A percentile compares a stretch with the other conserved stretches of the same genome.
These are phyloP conservation scores for Aleiodes leptofemur DNA, from an alignment of 2,888 invertebrate genomes.

Conservation along the genomic window DNA sequence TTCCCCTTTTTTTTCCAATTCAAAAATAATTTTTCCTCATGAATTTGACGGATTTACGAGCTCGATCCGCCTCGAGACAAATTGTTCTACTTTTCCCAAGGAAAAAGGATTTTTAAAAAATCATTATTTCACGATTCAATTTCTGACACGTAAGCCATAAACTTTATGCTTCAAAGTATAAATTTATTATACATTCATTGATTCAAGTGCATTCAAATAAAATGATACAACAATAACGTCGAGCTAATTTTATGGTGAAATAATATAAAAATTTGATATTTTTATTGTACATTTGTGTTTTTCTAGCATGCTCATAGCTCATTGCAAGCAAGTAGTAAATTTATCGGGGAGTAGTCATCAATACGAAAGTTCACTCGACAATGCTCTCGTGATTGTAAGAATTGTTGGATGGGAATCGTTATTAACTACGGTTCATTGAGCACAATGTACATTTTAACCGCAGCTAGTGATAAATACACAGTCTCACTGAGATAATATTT, in stretches of 20 bases:
- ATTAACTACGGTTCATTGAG: conserved; percentile 43
- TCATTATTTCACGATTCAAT: neutral
- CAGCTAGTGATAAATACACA: conserved; percentile 44
- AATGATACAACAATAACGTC: neutral
- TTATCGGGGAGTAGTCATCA: too few relatives aligned
- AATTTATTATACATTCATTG: neutral
- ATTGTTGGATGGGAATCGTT: conserved; percentile 14
- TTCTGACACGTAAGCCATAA: neutral
- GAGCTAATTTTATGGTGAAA: neutral
- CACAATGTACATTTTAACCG: conserved; percentile 34
- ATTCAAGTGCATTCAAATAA: conserved; percentile 1
- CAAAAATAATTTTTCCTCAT: too few relatives aligned
- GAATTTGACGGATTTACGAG: neutral
- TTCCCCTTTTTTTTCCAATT: too few relatives aligned
- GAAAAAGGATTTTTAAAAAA: neutral
- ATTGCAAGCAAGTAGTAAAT: too few relatives aligned
- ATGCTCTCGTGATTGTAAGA: neutral
- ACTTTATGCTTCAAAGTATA: neutral
- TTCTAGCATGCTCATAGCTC: too few relatives aligned
- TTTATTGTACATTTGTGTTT: too few relatives aligned
- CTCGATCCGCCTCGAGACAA: neutral
- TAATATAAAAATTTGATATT: neutral
- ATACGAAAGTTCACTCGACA: too few relatives aligned
- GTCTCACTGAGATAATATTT: conserved; percentile 16
- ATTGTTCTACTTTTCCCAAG: neutral